These are phyloP conservation scores for Psittacula cyanocephala DNA, from an alignment of 2,113 vertebrate species.

Conservation along the genomic window DNA sequence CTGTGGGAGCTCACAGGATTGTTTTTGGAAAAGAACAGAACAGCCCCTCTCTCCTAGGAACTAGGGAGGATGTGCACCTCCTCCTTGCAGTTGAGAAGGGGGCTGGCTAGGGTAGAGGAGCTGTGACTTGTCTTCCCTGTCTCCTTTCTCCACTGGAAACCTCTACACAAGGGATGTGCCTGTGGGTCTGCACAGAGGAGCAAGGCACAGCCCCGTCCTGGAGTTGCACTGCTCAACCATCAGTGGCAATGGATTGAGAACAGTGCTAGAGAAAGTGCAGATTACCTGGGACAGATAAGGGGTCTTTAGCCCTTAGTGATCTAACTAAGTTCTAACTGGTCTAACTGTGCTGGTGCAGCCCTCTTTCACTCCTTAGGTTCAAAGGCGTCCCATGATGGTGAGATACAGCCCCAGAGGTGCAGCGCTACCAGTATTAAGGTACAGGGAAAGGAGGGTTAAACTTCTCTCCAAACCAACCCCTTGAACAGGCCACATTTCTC, in stretches of 20 bases:
- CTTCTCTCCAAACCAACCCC: not conserved
- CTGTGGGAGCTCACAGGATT: not conserved
- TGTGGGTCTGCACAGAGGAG: not conserved
- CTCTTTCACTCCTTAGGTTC: not conserved
- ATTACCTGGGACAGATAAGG: not conserved
- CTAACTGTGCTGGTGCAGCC: not conserved
- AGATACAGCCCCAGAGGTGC: rapidly evolving
- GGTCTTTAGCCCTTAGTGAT: not conserved
- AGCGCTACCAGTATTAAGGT: rapidly evolving
- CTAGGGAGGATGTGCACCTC: not conserved
- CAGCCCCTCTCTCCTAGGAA: not conserved
- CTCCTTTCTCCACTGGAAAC: not conserved
- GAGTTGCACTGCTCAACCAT: not conserved
- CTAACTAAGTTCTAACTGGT: not conserved
- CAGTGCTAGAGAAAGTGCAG: not conserved
- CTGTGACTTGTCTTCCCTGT: not conserved
- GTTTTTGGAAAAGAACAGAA: not conserved
- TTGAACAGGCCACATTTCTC: not conserved
- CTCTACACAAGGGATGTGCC: not conserved
- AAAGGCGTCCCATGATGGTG: rapidly evolving
- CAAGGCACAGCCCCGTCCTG: not conserved
- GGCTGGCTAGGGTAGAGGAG: not conserved
- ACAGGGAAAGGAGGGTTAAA: not conserved
- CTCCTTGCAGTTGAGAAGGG: not conserved
- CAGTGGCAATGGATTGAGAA: not conserved